Evolutionary conservation across 2,113 vertebrate species (phyloP), one percentile per base, ranked within the genome.

Genomic region (Trogon surrucura): DNA sequence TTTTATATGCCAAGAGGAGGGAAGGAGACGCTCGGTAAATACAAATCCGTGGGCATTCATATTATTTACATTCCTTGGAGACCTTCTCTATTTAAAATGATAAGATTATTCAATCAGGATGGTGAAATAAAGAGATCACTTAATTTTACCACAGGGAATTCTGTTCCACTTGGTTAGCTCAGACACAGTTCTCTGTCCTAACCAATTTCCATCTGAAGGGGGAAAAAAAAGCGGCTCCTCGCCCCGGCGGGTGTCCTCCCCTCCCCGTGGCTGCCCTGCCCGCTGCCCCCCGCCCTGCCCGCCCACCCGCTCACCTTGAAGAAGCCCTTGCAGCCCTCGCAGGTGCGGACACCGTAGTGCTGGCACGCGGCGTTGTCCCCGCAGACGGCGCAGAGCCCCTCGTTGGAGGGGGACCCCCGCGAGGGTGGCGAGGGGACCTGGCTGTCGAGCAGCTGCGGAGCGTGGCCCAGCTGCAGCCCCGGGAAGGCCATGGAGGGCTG

Each of bases 361-460:
- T 99, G 99, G 96, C 99, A 99, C 21, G 99, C 98, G 29, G 99
- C 99, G 95, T 99, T 99, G 98, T 99, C 99, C 48, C 99, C 99
- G 71, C 99, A 99, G 26, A 99, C 99, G 2, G 99, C 99, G 66
- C 99, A 99, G 80, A 99, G 98, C 96, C 99, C 99, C 97, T 99
- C 99, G 95, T 99, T 99, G 96, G 99, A 99, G 54, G 99, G 99
- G 17, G 99, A 99, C 57, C 99, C 99, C 86, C 99, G 98, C 23
- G 99, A 99, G 30, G 99, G 99, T 13, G 99, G 99, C 75, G 99
- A 99, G 80, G 99, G 99, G 93, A 99, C 98, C 97, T 99, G 99
- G 95, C 98, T 98, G 98, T 99, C 99, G 82, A 99, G 98, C 95
- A 99, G 98, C 98, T 99, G 99, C 56, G 99, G 99, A 11, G 98